These are phyloP conservation scores for Pinctada fucata DNA, from an alignment of 2,888 invertebrate species.

Conservation along the genomic window DNA sequence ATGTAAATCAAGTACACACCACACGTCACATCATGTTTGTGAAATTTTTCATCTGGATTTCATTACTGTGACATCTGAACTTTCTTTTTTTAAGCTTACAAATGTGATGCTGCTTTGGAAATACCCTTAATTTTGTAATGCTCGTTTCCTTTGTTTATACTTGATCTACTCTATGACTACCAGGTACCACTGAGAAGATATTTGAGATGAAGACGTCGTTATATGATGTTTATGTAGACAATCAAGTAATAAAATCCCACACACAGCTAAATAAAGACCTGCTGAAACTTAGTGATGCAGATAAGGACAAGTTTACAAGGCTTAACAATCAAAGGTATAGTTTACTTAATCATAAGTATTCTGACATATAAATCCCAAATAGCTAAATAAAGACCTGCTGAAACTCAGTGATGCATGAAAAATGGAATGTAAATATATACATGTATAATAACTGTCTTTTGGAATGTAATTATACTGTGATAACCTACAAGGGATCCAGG, in stretches of 20 bases:
- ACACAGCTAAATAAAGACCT: conserved; percentile 72
- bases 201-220: conserved; percentile 76
- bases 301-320: conserved; percentile 74
- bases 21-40: too few species aligned
- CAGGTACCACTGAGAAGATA: conserved; percentile 78
- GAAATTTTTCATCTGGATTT: too few species aligned
- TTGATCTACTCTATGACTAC: too few species aligned
- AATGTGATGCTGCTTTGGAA: too few species aligned
- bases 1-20: too few species aligned
- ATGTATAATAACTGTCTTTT: not conserved
- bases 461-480: too few species aligned
- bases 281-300: conserved; percentile 73
- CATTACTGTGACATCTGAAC: too few species aligned
- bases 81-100: too few species aligned
- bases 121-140: too few species aligned
- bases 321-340: conserved; percentile 74
- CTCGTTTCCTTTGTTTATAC: too few species aligned
- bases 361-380: conserved; percentile 51
- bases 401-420: conserved; percentile 69
- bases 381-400: conserved; percentile 72
- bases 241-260: conserved; percentile 72
- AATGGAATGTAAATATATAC: not conserved
- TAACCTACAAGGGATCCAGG: too few species aligned
- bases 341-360: too few species aligned
- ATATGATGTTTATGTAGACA: conserved; percentile 77